phyloP scores from a whole-genome alignment of 2,113 vertebrate species.

The Sander vitreus region DNA sequence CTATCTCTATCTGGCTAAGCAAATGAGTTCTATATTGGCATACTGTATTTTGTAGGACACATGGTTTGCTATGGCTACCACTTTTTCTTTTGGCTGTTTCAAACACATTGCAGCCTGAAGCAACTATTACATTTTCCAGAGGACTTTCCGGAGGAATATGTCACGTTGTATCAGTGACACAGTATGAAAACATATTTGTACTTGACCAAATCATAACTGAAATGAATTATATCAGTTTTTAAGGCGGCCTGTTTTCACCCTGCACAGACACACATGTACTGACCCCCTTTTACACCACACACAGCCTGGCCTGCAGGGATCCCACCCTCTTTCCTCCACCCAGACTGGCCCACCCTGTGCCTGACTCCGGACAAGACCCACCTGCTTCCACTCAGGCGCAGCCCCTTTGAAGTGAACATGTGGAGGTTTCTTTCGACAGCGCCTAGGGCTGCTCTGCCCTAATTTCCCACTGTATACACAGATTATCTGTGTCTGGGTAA shows the following conservation, averaged over 20 bases:
- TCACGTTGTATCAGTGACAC: background rate
- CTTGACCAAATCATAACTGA: conserved; percentile 10
- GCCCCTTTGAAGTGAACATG: conserved; percentile 76
- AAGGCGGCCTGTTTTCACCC: background rate
- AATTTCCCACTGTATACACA: conserved; percentile 79
- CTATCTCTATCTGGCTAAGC: background rate
- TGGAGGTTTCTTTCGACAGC: conserved; percentile 59
- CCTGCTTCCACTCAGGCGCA: conserved; percentile 80
- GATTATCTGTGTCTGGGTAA: conserved; percentile 78
- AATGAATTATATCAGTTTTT: background rate
- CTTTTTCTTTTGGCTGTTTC: background rate
- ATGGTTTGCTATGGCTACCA: background rate
- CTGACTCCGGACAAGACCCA: conserved; percentile 66
- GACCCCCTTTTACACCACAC: conserved; percentile 22
- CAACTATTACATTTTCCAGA: background rate
- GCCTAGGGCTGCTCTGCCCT: conserved; percentile 60
- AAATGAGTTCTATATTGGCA: background rate
- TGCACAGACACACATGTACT: conserved; percentile 1
- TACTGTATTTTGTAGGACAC: background rate
- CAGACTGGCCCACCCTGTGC: conserved; percentile 59
- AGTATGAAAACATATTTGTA: background rate
- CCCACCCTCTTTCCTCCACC: conserved; percentile 48
- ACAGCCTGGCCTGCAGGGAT: conserved; percentile 52
- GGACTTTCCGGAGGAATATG: background rate
- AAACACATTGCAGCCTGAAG: conserved; percentile 3